phyloP scores from a whole-genome alignment of 1,140 invertebrate genomes.

The Liolophura sinensis region DNA sequence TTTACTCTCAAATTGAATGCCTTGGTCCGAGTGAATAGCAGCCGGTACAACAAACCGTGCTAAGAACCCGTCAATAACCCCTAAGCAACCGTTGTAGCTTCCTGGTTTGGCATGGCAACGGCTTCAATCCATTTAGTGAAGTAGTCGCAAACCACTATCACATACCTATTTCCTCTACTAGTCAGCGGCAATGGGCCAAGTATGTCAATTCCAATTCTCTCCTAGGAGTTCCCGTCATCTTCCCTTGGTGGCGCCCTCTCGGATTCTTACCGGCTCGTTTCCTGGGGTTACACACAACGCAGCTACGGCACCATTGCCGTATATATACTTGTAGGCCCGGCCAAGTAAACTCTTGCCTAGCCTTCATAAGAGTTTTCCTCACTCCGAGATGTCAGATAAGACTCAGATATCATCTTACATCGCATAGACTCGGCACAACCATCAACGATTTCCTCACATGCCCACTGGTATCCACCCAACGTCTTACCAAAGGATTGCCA shows the following conservation, averaged over 20 bases:
- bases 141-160: slow-evolving; percentile 32
- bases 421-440: slow-evolving; percentile 6
- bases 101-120: slow-evolving; percentile 25
- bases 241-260: too few species aligned
- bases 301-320: too few species aligned
- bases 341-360: slow-evolving; percentile 11
- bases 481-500: too few species aligned
- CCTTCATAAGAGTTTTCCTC: neutral
- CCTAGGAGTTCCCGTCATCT: too few species aligned
- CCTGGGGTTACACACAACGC: too few species aligned
- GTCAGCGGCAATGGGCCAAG: slow-evolving; percentile 14
- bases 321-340: slow-evolving; percentile 9
- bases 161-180: slow-evolving; percentile 24
- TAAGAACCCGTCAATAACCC: too few species aligned
- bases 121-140: slow-evolving; percentile 36
- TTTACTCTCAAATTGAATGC: slow-evolving; percentile 12
- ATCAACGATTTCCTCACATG: slow-evolving; percentile 1
- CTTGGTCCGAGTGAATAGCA: slow-evolving; percentile 13
- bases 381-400: slow-evolving; percentile 9
- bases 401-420: neutral
- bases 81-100: slow-evolving; percentile 34
- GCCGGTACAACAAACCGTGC: slow-evolving; percentile 3
- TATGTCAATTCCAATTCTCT: slow-evolving; percentile 14
- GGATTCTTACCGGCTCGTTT: too few species aligned
- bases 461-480: too few species aligned